Base-by-base conservation (phyloP, 2,113 vertebrate species). In the Ciconia maguari region DNA sequence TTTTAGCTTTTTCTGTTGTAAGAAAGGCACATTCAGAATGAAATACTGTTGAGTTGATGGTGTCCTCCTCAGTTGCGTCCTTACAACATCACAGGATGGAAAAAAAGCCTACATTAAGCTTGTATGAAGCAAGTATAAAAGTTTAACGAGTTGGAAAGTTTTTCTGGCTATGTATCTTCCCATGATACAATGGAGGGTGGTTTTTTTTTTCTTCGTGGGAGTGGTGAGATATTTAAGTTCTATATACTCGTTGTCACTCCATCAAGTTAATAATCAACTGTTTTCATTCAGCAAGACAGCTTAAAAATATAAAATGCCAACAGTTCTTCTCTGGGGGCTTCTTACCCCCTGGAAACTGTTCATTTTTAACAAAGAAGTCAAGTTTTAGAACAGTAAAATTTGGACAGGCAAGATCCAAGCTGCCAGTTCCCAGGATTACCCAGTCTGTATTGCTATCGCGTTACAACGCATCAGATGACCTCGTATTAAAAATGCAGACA, bases 141-240 rank as follows among this genome's bases (percentile, higher is more conserved):
- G 84, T 95, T 97, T 95, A 96, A 95, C 2, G 26, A 95, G 87
- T 89, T 95, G 96, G 96, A 97, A 97, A 95, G 91, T 85, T 94
- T 96, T 96, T 94, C 87, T 97, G 91, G 94, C 86, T 89, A 32
- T 92, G 90, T 68, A 95, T 94, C 95, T 95, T 93, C 93, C 94
- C 94, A 95, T 96, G 94, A 95, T 94, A 97, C 90, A 97, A 95
- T 91, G 75, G 78, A 93, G 91, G 78, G 71, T 94, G 78, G 2
- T 19, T 74, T 62, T 89, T 93, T 80, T 93, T 93, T 85, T 29
- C 66, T 72, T 82, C 15, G 87, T 94, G 94, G 82, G 96, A 91
- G 75, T 94, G 94, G 94, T 88, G 82, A 95, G 91, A 96, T 96
- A 97, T 96, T 97, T 96, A 96, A 91, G 55, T 96, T 94, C 95